Base-by-base conservation (phyloP, 1,140 invertebrate genomes). In the Drosophila sturtevanti region DNA sequence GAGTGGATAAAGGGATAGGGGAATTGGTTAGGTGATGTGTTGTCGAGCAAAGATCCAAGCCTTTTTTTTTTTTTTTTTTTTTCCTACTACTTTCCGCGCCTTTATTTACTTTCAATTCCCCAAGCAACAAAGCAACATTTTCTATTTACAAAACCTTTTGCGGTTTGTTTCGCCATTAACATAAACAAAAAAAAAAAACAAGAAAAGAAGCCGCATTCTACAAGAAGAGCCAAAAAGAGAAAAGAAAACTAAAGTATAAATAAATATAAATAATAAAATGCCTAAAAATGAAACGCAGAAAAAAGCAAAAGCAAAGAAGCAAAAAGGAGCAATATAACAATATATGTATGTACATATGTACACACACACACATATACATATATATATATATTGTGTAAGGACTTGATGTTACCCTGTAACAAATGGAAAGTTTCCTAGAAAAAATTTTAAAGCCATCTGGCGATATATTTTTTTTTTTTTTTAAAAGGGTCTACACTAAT, bases 41-140 rank as follows among this genome's bases (percentile, higher is more conserved):
- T 41, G 38, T 41, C n/a, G 16, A 18, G 41, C 41, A 16, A 18
- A 48, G 41, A 16, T 48, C 24, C 14, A 69, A 64, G 41, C 66
- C 48, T 68, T 77, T 76, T 74, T 6, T 31, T 31, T 24, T 24
- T 24, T 24, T 24, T 24, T 24, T 4, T 24, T 24, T 24, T 24
- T 24, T 1, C 24, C 7, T 31, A 27, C 24, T 41, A 48, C 44
- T 66, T 68, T 76, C 12, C 63, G 55, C 16, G 60, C 37, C 60
- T 62, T 75, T 82, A 86, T 86, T 86, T 87, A 87, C 82, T 79
- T 87, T 86, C 84, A 79, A 89, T 89, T 79, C 75, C 81, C 84
- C 31, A 62, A 79, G 75, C 77, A 87, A 77, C 67, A 67, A 70
- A 64, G 68, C 66, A 68, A 37, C 72, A 86, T 81, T 85, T 86